phyloP scores from a whole-genome alignment of 2,797 vertebrate genomes.

The Muraenolepis orangiensis region DNA sequence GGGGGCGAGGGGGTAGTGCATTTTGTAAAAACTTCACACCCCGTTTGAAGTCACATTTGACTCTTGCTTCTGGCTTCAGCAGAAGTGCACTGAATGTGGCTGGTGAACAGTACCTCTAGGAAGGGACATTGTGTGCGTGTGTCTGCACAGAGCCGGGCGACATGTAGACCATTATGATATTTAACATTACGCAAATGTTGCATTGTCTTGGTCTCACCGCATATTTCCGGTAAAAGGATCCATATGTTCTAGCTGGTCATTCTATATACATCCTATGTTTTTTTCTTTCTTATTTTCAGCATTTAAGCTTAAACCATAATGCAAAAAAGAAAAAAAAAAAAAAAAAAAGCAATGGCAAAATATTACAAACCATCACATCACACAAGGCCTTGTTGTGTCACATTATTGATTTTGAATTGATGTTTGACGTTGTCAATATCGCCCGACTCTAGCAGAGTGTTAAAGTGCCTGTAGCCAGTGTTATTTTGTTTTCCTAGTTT shows the following conservation, averaged over 20 bases:
- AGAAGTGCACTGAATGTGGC: slow-evolving; percentile 2
- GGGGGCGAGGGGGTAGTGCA: not conserved
- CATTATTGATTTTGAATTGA: not conserved
- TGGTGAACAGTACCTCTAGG: slow-evolving; percentile 10
- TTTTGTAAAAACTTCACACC: not conserved
- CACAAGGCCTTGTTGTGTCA: not conserved
- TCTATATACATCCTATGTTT: not conserved
- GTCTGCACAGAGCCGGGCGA: slow-evolving; percentile 12
- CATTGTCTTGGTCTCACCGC: not conserved
- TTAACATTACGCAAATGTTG: not conserved
- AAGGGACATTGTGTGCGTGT: slow-evolving; percentile 23
- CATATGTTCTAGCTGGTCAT: not conserved
- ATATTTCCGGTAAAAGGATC: not conserved
- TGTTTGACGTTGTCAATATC: not conserved
- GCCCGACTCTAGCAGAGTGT: slow-evolving; percentile 5
- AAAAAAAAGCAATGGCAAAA: not conserved
- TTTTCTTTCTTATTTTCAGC: not conserved
- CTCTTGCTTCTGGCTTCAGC: not conserved
- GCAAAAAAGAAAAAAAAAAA: not conserved
- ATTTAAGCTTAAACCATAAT: not conserved
- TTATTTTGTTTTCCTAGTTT: slow-evolving; percentile 12
- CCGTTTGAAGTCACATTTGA: slow-evolving; percentile 4
- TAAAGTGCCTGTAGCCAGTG: slow-evolving; percentile 32
- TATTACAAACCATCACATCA: not conserved
- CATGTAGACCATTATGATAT: not conserved